Percentiles rank a stretch among this genome's conserved stretches.
These are phyloP conservation scores for Tursiops truncatus DNA, from an alignment of 2,113 vertebrate genomes.

Conservation along the genomic window DNA sequence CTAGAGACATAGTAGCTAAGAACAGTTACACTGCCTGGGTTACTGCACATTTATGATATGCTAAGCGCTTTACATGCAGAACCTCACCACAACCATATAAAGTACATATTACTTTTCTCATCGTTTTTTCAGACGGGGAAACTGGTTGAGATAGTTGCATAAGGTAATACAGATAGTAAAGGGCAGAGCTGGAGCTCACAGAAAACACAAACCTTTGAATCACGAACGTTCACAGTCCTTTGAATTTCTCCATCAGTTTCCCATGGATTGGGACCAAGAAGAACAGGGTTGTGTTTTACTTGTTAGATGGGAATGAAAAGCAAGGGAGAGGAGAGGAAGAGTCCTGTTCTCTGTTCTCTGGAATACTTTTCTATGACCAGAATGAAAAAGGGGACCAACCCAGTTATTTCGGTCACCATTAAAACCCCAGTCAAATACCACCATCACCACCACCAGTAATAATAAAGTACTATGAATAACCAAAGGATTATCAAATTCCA, in stretches of 20 bases:
- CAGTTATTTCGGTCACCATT: neutral
- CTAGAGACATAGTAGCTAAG: constrained; percentile 55
- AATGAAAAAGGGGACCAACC: neutral
- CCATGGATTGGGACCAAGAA: neutral
- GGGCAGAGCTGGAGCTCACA: neutral
- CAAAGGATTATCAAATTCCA: neutral
- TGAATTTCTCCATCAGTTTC: neutral
- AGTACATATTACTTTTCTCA: constrained; percentile 2
- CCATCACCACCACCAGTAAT: neutral
- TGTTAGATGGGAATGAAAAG: neutral
- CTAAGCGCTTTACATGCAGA: constrained; percentile 49
- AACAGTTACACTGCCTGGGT: constrained; percentile 67
- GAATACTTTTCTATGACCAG: neutral
- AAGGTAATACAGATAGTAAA: neutral
- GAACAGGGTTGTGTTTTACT: neutral
- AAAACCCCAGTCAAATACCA: neutral
- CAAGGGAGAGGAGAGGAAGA: neutral
- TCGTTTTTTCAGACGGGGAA: constrained; percentile 38
- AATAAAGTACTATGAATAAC: neutral
- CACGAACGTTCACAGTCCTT: neutral
- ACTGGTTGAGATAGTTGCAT: neutral
- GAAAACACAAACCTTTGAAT: neutral
- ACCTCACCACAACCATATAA: constrained; percentile 3
- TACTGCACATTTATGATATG: constrained; percentile 69
- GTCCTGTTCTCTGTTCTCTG: neutral